Conservation (phyloP, 2,888 invertebrate genomes). For the Metopia argyrocephala region DNA sequence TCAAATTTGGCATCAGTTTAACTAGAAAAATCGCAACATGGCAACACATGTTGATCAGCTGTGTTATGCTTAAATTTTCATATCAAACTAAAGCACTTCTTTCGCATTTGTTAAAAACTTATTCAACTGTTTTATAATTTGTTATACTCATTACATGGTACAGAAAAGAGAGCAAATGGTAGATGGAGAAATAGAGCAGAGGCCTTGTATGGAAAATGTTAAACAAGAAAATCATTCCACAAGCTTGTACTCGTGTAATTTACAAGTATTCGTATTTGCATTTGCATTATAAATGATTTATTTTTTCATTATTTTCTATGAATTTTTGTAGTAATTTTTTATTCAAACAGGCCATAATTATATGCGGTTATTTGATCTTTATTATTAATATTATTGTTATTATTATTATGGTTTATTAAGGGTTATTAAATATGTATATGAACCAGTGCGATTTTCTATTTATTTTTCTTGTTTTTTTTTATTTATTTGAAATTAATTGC, state of each 20-base stretch:
- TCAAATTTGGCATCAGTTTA: too few relatives aligned
- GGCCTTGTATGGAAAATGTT: neutral
- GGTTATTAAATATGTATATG: conserved; percentile 47
- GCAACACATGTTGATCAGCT: too few relatives aligned
- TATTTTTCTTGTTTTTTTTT: neutral
- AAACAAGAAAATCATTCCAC: neutral
- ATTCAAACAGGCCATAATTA: conserved; percentile 22
- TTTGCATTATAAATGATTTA: conserved; percentile 35
- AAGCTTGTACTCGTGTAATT: conserved; percentile 35
- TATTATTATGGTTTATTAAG: conserved; percentile 51
- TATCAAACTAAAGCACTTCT: too few relatives aligned
- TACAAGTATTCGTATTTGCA: conserved; percentile 5
- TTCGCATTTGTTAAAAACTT: too few relatives aligned
- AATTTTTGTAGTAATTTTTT: neutral
- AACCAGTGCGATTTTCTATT: conserved; percentile 35
- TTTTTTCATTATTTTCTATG: conserved; percentile 8
- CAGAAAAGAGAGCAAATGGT: too few relatives aligned
- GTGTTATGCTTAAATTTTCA: too few relatives aligned
- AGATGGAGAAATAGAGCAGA: neutral
- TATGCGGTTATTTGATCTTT: conserved; percentile 46
- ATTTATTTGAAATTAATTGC: neutral
- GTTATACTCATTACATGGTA: too few relatives aligned
- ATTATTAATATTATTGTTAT: conserved; percentile 34
- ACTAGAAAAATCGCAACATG: too few relatives aligned
- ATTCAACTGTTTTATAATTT: too few relatives aligned